These are phyloP conservation scores for Alces alces DNA, from an alignment of 2,113 vertebrate genomes.

Conservation along the genomic window DNA sequence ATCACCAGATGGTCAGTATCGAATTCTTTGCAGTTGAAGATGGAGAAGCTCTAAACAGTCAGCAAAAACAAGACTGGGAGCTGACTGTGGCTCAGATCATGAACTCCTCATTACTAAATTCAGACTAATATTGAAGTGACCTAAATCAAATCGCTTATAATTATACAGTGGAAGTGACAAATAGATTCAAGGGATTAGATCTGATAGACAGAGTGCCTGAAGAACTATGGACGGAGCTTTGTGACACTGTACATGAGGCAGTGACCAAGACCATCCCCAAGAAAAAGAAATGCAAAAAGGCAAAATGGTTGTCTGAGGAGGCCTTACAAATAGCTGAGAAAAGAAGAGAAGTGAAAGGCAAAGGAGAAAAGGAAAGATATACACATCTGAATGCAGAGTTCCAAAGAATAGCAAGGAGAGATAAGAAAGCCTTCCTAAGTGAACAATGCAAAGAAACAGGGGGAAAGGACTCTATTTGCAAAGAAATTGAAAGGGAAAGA, in stretches of 20 bases:
- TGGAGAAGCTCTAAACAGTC: not conserved
- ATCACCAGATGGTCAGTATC: not conserved
- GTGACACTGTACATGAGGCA: not conserved
- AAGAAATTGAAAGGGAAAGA: not conserved
- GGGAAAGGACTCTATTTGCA: not conserved
- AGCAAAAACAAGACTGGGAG: not conserved
- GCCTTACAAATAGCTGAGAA: not conserved
- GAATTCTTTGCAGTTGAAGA: not conserved
- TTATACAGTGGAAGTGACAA: not conserved
- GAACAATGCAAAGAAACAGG: not conserved
- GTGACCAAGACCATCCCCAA: not conserved
- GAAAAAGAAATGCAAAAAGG: not conserved
- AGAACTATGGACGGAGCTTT: not conserved
- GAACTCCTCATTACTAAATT: not conserved
- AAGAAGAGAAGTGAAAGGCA: not conserved
- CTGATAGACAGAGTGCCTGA: not conserved
- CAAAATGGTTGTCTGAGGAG: not conserved
- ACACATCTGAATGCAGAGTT: not conserved
- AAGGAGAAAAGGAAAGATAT: not conserved
- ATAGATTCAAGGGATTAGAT: not conserved
- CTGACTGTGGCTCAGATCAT: not conserved
- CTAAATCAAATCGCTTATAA: not conserved
- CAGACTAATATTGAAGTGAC: not conserved
- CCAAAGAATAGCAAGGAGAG: not conserved
- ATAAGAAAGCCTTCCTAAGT: not conserved